Percentiles rank a stretch among this genome's conserved stretches.
Conservation (phyloP, 1,140 invertebrate species). For the Metopolophium dirhodum region DNA sequence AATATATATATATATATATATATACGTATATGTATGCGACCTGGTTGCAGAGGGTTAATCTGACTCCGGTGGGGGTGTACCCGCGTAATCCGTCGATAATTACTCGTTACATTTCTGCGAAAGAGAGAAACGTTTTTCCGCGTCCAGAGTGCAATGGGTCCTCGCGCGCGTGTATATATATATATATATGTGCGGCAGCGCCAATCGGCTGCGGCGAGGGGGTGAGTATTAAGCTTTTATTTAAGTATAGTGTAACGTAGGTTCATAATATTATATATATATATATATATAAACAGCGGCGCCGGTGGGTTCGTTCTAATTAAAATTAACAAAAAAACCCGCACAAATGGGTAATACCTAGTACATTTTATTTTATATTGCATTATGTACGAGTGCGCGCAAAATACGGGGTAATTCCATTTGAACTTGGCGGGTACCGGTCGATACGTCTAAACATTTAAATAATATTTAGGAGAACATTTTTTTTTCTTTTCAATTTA, state of each 20-base stretch:
- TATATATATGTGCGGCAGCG: not conserved
- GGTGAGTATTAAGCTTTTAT: slow-evolving; percentile 24
- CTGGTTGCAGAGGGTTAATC: slow-evolving; percentile 34
- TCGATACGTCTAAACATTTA: not conserved
- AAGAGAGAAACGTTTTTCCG: slow-evolving; percentile 44
- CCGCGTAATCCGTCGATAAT: slow-evolving; percentile 54
- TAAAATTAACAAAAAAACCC: slow-evolving; percentile 35
- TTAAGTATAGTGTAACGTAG: not conserved
- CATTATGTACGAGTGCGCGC: not conserved
- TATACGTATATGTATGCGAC: not conserved
- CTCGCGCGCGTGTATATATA: not conserved
- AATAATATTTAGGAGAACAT: not conserved
- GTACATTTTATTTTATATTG: not conserved
- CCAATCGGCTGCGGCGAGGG: not conserved
- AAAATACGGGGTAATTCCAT: not conserved
- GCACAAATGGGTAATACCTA: not conserved
- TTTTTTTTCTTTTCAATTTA: not conserved
- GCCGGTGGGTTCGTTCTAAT: slow-evolving; percentile 22
- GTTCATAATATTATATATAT: not conserved
- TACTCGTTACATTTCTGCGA: slow-evolving; percentile 52
- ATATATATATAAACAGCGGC: not conserved
- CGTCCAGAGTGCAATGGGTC: not conserved
- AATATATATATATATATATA: not conserved
- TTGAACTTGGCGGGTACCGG: not conserved
- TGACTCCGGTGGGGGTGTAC: slow-evolving; percentile 22